phyloP scores from a whole-genome alignment of 2,888 invertebrate genomes.

The Galerucella pusilla region DNA sequence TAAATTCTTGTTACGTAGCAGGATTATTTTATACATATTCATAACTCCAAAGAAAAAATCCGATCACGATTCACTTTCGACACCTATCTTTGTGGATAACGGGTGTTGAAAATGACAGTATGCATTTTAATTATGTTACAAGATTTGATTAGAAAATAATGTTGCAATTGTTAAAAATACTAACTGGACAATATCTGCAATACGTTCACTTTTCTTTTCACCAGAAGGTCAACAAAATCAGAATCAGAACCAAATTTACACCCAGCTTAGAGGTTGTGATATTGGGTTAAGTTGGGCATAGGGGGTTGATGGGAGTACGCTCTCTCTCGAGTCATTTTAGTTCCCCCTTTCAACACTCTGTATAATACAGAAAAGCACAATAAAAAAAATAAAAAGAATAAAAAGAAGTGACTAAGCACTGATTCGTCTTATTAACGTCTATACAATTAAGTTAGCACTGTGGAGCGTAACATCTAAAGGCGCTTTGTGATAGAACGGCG shows the following conservation, averaged over 20 bases:
- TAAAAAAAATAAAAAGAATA: slow-evolving; percentile 26
- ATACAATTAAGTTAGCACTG: slow-evolving; percentile 44
- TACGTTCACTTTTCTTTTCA: neutral
- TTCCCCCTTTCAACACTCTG: no score
- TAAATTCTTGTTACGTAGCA: neutral
- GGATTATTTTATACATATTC: neutral
- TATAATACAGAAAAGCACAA: neutral
- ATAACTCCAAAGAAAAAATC: slow-evolving; percentile 1
- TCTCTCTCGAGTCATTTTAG: no score
- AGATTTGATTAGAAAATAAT: neutral
- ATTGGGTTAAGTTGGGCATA: no score
- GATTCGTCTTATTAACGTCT: slow-evolving; percentile 44
- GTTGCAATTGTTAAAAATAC: neutral
- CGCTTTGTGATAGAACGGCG: slow-evolving; percentile 55
- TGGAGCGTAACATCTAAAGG: slow-evolving; percentile 51
- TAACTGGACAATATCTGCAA: neutral
- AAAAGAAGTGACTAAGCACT: slow-evolving; percentile 32
- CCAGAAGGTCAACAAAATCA: no score
- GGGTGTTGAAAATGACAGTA: neutral
- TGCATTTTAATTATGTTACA: neutral
- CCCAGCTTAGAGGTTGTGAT: no score
- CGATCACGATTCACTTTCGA: neutral
- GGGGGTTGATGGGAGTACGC: no score
- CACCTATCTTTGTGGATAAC: neutral
- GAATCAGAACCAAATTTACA: no score